Base-by-base conservation (phyloP, 2,888 invertebrate genomes). In the Parascotia fuliginaria region DNA sequence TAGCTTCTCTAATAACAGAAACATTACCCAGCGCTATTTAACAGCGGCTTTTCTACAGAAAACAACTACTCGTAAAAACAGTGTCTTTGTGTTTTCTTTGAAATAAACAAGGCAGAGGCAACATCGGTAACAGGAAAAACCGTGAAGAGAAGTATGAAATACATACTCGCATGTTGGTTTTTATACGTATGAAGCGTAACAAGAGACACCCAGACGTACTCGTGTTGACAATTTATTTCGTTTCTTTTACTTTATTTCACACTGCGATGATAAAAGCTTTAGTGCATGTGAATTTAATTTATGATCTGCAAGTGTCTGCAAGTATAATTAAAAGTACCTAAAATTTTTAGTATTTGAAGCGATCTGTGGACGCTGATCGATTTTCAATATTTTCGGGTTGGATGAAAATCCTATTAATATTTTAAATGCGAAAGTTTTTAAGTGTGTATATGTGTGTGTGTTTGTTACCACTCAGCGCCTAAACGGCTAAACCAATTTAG, bases 71-170 rank as follows among this genome's bases (percentile, higher is more conserved):
- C n/a, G n/a, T n/a, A 27, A 32, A 59, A 59, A 57, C 50, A 56
- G 33, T 47, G 43, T 55, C 60, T 68, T 65, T 70, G 60, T 58
- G 33, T 39, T 43, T 55, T 62, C 58, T 64, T 63, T 43, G 51
- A 55, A 55, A 66, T 53, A 64, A 60, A 66, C 51, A 71, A 63
- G 56, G 58, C 65, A 45, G 46, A 47, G 49, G 47, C 40, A 56
- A 58, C 63, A 57, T 54, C 55, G 60, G 38, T 45, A 47, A 66
- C 46, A 55, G 43, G 60, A 61, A 68, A 56, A 62, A 42, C 37
- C 24, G 12, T 19, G 51, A 51, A 47, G 60, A 66, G 51, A 74
- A 58, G 72, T 73, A 69, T 66, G 70, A 72, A 71, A 65, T 55
- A 56, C 49, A 49, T 50, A 51, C 57, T 55, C 48, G 55, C 40